These are phyloP conservation scores for Pelusios castaneus DNA, from an alignment of 2,113 vertebrate genomes.

Conservation along the genomic window DNA sequence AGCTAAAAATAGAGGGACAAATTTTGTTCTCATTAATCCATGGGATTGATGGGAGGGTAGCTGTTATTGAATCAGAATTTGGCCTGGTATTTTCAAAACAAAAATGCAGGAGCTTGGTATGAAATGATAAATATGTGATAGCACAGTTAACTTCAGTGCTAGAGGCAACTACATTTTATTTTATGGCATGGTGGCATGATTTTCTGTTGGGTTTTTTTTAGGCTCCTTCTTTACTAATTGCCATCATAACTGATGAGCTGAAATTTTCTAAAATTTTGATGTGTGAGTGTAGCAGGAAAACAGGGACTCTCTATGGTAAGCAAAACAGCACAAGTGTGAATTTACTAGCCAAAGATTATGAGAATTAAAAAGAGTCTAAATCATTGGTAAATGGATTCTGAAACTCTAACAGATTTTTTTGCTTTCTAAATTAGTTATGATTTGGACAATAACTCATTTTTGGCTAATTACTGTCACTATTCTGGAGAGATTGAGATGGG, in stretches of 20 bases:
- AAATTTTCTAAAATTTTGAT: not conserved
- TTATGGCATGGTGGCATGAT: not conserved
- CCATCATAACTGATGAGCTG: not conserved
- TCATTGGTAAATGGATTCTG: not conserved
- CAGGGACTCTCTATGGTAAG: not conserved
- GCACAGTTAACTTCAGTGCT: not conserved
- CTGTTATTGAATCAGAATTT: not conserved
- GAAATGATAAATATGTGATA: not conserved
- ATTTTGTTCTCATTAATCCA: not conserved
- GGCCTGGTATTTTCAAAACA: not conserved
- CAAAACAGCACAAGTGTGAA: not conserved
- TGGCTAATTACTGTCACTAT: not conserved
- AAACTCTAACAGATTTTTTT: not conserved
- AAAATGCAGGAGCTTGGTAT: not conserved
- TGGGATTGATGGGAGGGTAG: not conserved
- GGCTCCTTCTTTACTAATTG: not conserved
- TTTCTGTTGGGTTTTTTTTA: not conserved
- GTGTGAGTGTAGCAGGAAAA: not conserved
- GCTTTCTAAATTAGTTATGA: not conserved
- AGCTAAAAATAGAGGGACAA: not conserved
- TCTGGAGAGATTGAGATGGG: not conserved
- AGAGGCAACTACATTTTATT: not conserved
- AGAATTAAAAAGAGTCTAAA: not conserved
- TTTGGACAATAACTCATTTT: no score
- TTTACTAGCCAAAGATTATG: accelerated